A percentile compares a stretch with the other conserved stretches of the same genome.
Conservation (phyloP, 2,888 invertebrate genomes). For the Bombylius discolor region DNA sequence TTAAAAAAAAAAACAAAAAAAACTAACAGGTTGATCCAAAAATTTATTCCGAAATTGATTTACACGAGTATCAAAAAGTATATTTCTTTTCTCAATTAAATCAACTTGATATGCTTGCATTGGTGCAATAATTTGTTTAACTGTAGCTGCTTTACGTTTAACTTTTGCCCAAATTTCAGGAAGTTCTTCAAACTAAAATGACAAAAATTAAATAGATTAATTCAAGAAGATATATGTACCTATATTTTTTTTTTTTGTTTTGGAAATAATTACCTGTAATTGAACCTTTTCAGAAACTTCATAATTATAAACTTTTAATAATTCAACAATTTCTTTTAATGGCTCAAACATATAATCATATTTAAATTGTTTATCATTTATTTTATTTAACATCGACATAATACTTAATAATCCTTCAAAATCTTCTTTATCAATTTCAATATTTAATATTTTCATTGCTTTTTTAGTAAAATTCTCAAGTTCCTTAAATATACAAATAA, state of each 20-base stretch:
- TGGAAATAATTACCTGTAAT: conserved; percentile 45
- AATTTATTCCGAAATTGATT: conserved; percentile 65
- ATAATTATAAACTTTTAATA: conserved; percentile 73
- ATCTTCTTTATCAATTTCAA: conserved; percentile 68
- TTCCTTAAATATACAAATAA: conserved; percentile 35
- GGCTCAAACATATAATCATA: conserved; percentile 88
- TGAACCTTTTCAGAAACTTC: conserved; percentile 69
- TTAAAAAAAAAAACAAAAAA: conserved; percentile 35
- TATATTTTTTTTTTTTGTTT: no score
- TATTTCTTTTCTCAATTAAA: conserved; percentile 68
- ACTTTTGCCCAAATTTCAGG: conserved; percentile 80
- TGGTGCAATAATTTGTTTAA: conserved; percentile 77
- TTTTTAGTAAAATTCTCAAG: conserved; percentile 64
- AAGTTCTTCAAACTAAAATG: conserved; percentile 49
- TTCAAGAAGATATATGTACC: neutral
- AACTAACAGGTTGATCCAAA: conserved; percentile 34
- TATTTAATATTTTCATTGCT: conserved; percentile 56
- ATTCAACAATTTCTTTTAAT: conserved; percentile 68
- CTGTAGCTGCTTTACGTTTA: conserved; percentile 68
- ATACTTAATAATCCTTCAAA: conserved; percentile 71
- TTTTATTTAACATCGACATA: conserved; percentile 65
- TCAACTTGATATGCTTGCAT: conserved; percentile 80
- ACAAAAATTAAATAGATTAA: neutral
- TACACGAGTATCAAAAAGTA: conserved; percentile 66
- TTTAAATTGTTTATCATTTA: conserved; percentile 61